phyloP scores from a whole-genome alignment of 2,888 invertebrate species.

The Xiphydria camelus region DNA sequence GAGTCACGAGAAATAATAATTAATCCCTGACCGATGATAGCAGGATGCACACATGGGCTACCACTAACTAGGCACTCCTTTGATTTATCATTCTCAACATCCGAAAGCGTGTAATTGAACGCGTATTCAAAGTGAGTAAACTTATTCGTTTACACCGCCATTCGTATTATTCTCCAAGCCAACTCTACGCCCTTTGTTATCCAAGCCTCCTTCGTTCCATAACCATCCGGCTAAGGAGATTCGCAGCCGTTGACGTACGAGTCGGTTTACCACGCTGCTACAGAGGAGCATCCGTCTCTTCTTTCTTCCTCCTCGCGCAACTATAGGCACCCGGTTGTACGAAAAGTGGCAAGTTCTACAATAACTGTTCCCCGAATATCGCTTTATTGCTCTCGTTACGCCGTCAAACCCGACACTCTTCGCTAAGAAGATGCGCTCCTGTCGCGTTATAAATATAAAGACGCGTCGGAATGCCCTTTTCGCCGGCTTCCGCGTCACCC shows the following conservation, averaged over 20 bases:
- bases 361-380: conserved; percentile 43
- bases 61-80: too few species aligned
- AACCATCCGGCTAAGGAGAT: conserved; percentile 35
- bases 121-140: neutral
- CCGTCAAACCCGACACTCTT: conserved; percentile 17
- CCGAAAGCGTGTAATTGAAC: neutral
- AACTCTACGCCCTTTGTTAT: conserved; percentile 31
- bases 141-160: conserved; percentile 2
- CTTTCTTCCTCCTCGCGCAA: conserved; percentile 36
- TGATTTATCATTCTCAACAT: too few species aligned
- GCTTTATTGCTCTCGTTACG: conserved; percentile 30
- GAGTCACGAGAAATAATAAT: too few species aligned
- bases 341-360: conserved; percentile 39
- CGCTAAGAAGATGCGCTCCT: too few species aligned
- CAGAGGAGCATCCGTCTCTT: too few species aligned
- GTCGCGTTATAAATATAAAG: too few species aligned
- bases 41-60: too few species aligned
- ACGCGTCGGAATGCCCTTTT: too few species aligned
- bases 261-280: conserved; percentile 36
- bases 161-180: neutral
- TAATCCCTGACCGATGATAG: too few species aligned
- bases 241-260: conserved; percentile 38
- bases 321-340: too few species aligned
- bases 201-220: conserved; percentile 36
- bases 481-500: too few species aligned